Base-by-base conservation (phyloP, 2,888 invertebrate genomes). In the Hirudinaria manillensis region DNA sequence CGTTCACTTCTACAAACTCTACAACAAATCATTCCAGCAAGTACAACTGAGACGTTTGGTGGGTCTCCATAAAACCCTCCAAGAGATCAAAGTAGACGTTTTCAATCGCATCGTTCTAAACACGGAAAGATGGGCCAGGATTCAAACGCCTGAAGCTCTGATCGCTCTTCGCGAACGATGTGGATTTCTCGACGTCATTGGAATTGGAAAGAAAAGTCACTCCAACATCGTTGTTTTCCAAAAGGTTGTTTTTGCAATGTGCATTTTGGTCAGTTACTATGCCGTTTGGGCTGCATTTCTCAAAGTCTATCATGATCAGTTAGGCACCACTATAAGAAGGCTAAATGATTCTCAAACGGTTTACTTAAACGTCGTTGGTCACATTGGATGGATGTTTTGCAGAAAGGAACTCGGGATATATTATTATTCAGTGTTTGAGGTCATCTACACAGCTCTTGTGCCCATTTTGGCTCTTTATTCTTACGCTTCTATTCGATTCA, bases 1-100 rank as follows among this genome's bases (percentile, higher is more conserved):
- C 27, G 34, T 76, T 4, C 76, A 76, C 74, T 76, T 76, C 38
- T 76, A 74, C 68, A 76, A 76, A 70, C 74, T 76, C 32, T 76
- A 76, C 70, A 66, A 66, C 21, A 66, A 73, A 27, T 36, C 68
- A 10, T 76, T 76, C 76, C 32, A 74, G 19, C 55, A 73, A 65
- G 32, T 29, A 24, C 45, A 55, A 34, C 67, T 76, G 16, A 61
- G 76, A 51, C 67, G 74, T n/a, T 56, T 76, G 73, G 45, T 67
- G 0, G 76, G 76, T 6, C 34, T 76, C 36, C 24, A 51, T 56
- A 65, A 76, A 29, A 76, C 72, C 2, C 45, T 76, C 24, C 29
- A 65, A 29, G 76, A 76, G 38, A 76, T 76, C 56, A 76, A 76
- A 38, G 27, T 53, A 0, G 76, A 76, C 70, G 55, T 74, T 53